These are phyloP conservation scores for Aproaerema taeniolella DNA, from an alignment of 2,888 invertebrate species.

Conservation along the genomic window DNA sequence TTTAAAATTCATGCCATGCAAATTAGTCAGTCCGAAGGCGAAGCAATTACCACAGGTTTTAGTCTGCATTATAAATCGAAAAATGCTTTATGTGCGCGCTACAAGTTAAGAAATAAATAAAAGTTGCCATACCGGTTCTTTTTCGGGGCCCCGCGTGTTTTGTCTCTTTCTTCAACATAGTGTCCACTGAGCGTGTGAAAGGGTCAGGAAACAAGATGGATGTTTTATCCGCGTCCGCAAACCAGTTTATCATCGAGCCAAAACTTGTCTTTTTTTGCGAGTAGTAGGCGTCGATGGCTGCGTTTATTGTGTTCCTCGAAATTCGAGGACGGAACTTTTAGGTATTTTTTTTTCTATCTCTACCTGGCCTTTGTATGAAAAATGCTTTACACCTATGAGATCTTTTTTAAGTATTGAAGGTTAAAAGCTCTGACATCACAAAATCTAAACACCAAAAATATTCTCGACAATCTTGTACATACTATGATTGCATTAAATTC, in stretches of 20 bases:
- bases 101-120: conserved; percentile 75
- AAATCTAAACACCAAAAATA: too few relatives aligned
- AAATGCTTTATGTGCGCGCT: conserved; percentile 59
- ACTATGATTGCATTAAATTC: too few relatives aligned
- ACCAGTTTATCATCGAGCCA: conserved; percentile 69
- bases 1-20: conserved; percentile 57
- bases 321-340: conserved; percentile 37
- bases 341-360: conserved; percentile 13
- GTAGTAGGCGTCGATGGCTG: conserved; percentile 62
- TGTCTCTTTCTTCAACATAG: conserved; percentile 30
- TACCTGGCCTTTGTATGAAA: not conserved
- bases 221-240: conserved; percentile 44
- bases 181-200: conserved; percentile 20
- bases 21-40: conserved; percentile 50
- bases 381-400: too few relatives aligned
- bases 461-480: too few relatives aligned
- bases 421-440: too few relatives aligned
- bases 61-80: conserved; percentile 49
- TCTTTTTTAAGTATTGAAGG: too few relatives aligned
- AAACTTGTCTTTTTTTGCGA: conserved; percentile 49
- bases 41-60: conserved; percentile 50
- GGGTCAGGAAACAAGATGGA: conserved; percentile 43
- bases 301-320: conserved; percentile 52
- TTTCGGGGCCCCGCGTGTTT: conserved; percentile 26
- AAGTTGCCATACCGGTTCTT: conserved; percentile 53